These are phyloP conservation scores for Microcebus griseorufus DNA, from an alignment of 2,113 vertebrate species.

Conservation along the genomic window DNA sequence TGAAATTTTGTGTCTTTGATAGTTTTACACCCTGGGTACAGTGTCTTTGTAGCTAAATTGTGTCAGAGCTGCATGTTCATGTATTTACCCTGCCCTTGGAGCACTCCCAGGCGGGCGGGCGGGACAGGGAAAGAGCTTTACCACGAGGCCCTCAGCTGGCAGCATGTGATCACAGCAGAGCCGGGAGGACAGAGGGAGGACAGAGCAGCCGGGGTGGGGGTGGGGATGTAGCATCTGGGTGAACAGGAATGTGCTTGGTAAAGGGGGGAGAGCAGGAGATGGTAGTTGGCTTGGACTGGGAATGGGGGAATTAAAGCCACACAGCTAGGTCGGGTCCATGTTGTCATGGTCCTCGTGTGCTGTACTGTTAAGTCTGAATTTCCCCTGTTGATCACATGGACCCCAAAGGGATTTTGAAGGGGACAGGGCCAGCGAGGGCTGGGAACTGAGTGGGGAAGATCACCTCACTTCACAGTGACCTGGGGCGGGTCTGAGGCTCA, in stretches of 20 bases:
- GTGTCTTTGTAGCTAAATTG: neutral
- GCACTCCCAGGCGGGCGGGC: neutral
- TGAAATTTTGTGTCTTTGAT: neutral
- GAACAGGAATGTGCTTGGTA: rapidly evolving
- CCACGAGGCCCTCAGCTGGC: no score
- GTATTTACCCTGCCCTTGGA: neutral
- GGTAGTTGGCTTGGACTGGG: neutral
- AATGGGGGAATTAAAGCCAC: rapidly evolving
- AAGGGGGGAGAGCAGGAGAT: no score
- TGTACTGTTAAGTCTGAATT: rapidly evolving
- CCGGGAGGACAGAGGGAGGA: neutral
- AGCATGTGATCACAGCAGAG: no score
- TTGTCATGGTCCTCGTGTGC: rapidly evolving
- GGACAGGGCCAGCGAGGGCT: rapidly evolving
- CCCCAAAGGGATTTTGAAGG: neutral
- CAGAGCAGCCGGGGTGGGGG: rapidly evolving
- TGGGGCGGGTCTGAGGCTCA: neutral
- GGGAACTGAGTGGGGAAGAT: neutral
- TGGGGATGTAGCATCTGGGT: neutral
- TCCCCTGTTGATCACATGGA: neutral
- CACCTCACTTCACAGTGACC: no score
- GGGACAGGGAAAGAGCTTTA: neutral
- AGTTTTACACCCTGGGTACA: neutral
- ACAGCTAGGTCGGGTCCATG: rapidly evolving
- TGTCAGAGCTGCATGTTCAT: rapidly evolving